Evolutionary conservation across 2,113 vertebrate genomes (phyloP).

Genomic region (Eidolon helvum): DNA sequence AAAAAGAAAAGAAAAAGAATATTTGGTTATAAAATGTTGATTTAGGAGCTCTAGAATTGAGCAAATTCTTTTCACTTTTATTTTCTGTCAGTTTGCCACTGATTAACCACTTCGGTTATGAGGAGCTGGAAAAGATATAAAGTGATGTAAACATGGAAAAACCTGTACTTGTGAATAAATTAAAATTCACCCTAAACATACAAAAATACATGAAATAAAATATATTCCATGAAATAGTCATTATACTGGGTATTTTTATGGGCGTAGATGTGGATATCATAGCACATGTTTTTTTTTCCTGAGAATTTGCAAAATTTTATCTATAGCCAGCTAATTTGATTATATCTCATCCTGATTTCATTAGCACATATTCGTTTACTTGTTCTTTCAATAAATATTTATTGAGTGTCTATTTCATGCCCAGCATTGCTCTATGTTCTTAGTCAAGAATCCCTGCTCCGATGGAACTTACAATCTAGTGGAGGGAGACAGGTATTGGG

Average conservation of each 20-base stretch:
- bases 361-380: not conserved
- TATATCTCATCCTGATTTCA: not conserved
- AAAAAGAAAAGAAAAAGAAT: not conserved
- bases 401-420: not conserved
- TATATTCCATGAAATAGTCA: not conserved
- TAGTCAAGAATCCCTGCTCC: not conserved
- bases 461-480: not conserved
- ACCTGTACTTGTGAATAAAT: not conserved
- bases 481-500: not conserved
- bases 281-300: not conserved
- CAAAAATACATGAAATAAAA: not conserved
- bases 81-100: not conserved
- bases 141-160: not conserved
- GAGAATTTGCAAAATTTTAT: not conserved
- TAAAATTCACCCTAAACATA: not conserved
- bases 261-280: not conserved
- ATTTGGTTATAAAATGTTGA: not conserved
- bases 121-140: not conserved
- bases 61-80: not conserved
- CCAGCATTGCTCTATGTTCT: not conserved
- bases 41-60: not conserved
- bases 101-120: too few species aligned
- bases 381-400: not conserved
- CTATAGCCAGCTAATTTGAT: not conserved
- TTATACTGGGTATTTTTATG: not conserved